Conservation (phyloP, 1,140 invertebrate species). For the Melipona quadrifasciata region DNA sequence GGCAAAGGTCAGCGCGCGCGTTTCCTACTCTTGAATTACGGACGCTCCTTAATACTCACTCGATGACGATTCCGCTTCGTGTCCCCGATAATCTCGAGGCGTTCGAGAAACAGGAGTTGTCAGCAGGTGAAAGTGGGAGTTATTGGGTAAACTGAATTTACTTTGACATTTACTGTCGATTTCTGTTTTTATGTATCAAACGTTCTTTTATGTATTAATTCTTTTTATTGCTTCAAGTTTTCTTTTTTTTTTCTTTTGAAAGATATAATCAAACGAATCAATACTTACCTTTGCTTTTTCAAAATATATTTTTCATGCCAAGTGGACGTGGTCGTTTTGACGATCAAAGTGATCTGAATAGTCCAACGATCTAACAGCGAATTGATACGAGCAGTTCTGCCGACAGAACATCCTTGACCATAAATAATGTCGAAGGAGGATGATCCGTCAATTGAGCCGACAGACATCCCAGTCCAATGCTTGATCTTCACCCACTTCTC, state of each 20-base stretch:
- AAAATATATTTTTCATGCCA: not conserved
- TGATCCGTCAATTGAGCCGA: conserved; percentile 8
- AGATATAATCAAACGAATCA: not conserved
- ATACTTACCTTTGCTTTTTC: not conserved
- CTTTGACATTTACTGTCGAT: not conserved
- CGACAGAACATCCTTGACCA: conserved; percentile 35
- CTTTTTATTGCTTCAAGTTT: not conserved
- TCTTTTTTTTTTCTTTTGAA: not conserved
- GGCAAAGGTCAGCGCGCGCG: conserved; percentile 64
- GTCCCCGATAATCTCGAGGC: not conserved
- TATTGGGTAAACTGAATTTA: not conserved
- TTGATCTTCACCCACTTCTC: conserved; percentile 12
- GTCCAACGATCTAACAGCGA: not conserved
- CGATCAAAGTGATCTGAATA: not conserved
- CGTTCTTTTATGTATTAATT: not conserved
- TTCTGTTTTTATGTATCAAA: not conserved
- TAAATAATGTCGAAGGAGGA: conserved; percentile 11
- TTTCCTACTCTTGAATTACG: not conserved
- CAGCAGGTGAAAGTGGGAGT: not conserved
- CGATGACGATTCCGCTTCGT: conserved; percentile 18
- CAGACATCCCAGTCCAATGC: conserved; percentile 10
- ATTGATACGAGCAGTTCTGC: not conserved
- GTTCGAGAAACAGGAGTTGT: no score
- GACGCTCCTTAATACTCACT: conserved; percentile 43
- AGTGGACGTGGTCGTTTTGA: not conserved